Conservation (phyloP, 2,888 invertebrate genomes). For the Gymnoscelis rufifasciata region DNA sequence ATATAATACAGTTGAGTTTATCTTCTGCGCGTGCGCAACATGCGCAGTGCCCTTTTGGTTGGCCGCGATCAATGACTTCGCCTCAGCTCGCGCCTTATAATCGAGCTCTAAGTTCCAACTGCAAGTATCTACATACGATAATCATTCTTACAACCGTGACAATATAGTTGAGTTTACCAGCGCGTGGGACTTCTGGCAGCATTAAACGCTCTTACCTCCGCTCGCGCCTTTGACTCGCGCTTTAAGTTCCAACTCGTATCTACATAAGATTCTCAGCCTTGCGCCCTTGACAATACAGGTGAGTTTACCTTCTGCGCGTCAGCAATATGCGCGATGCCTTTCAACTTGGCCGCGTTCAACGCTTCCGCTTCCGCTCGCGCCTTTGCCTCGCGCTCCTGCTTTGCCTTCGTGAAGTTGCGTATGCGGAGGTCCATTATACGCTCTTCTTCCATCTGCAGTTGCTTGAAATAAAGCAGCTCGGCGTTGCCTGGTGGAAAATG, state of each 20-base stretch:
- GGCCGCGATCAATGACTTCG: too few species aligned
- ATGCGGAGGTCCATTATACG: constrained; percentile 82
- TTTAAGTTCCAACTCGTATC: too few species aligned
- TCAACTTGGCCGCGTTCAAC: constrained; percentile 80
- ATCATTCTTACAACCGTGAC: too few species aligned
- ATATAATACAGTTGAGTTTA: too few species aligned
- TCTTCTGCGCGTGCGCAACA: too few species aligned
- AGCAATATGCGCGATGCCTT: constrained; percentile 78
- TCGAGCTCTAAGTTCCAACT: too few species aligned
- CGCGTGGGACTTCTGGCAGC: constrained; percentile 80
- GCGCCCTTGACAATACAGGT: not conserved
- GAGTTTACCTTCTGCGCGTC: constrained; percentile 70
- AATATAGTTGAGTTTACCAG: constrained; percentile 45
- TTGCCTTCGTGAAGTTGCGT: constrained; percentile 80
- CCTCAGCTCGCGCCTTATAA: too few species aligned
- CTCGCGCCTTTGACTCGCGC: too few species aligned
- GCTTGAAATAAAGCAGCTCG: constrained; percentile 80
- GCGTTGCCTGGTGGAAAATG: constrained; percentile 68
- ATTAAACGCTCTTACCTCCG: constrained; percentile 58
- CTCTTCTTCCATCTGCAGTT: constrained; percentile 82
- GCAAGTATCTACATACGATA: too few species aligned
- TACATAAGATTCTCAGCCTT: too few species aligned
- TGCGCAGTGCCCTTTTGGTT: too few species aligned
- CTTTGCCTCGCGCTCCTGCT: constrained; percentile 80
- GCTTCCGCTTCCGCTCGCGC: constrained; percentile 67